These are phyloP conservation scores for Caenorhabditis angaria DNA, from an alignment of 2,888 invertebrate species.

Conservation along the genomic window DNA sequence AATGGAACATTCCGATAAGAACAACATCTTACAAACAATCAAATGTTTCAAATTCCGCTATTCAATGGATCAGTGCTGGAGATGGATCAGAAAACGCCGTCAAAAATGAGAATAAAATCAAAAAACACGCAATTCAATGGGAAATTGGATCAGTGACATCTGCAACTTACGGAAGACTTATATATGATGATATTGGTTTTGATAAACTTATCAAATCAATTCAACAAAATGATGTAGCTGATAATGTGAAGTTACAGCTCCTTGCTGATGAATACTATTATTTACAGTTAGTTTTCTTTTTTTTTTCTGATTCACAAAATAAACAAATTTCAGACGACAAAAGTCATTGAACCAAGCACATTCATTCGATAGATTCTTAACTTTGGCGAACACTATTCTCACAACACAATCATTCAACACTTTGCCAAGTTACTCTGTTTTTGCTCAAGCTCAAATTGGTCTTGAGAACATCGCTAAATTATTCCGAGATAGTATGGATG, in stretches of 20 bases:
- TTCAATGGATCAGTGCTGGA: constrained; percentile 22
- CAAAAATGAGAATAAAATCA: constrained; percentile 16
- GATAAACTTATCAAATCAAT: constrained; percentile 33
- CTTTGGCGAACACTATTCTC: constrained; percentile 32
- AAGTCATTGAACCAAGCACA: constrained; percentile 12
- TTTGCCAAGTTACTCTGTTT: constrained; percentile 28
- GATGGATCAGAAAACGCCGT: no score
- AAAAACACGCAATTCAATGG: constrained; percentile 28
- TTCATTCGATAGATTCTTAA: constrained; percentile 35
- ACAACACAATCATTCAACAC: constrained; percentile 14
- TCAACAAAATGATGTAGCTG: constrained; percentile 21
- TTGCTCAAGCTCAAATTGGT: constrained; percentile 23
- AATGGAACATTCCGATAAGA: constrained; percentile 38
- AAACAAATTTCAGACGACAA: constrained; percentile 22
- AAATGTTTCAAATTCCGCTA: constrained; percentile 8
- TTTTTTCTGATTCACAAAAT: neutral
- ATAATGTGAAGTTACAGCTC: constrained; percentile 30
- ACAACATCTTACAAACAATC: constrained; percentile 6
- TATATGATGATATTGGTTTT: constrained; percentile 46
- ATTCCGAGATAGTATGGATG: constrained; percentile 26
- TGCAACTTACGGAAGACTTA: constrained; percentile 43
- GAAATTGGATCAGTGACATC: constrained; percentile 21
- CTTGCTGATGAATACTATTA: constrained; percentile 39
- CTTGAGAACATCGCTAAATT: constrained; percentile 25
- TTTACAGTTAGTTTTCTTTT: constrained; percentile 16